Conservation (phyloP, 1,140 invertebrate genomes). For the Pteromalus puparum region DNA sequence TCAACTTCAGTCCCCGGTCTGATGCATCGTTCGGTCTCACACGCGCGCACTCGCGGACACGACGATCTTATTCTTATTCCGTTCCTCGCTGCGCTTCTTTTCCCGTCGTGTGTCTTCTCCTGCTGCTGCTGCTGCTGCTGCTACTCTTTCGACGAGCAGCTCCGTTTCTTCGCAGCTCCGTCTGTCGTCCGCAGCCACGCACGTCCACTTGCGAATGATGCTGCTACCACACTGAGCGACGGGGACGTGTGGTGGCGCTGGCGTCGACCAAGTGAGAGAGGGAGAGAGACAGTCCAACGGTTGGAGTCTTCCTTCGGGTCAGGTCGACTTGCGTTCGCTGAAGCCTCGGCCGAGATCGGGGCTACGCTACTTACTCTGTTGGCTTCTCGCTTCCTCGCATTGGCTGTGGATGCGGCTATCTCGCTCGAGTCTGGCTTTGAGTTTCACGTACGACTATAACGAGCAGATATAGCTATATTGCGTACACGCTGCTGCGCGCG, state of each 20-base stretch:
- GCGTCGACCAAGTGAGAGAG: background rate
- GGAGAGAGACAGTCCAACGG: background rate
- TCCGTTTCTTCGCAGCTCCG: background rate
- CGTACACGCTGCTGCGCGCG: background rate
- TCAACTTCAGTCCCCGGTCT: background rate
- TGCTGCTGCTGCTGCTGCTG: background rate
- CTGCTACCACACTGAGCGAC: background rate
- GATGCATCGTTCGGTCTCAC: background rate
- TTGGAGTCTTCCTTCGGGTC: background rate
- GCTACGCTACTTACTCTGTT: too few species aligned
- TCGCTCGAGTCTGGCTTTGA: background rate
- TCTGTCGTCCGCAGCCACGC: constrained; percentile 19
- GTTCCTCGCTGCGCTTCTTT: too few species aligned
- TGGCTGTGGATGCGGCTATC: background rate
- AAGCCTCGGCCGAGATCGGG: background rate
- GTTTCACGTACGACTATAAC: too few species aligned
- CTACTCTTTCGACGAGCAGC: background rate
- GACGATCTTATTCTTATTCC: background rate
- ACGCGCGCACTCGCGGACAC: constrained; percentile 1
- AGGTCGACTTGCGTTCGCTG: too few species aligned
- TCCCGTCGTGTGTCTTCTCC: background rate
- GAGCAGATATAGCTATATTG: background rate
- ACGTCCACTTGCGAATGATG: background rate
- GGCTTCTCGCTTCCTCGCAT: background rate
- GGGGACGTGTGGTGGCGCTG: background rate